Evolutionary conservation across 92 coral and sea anemone species (phyloP), one percentile per base, ranked within the genome.

Genomic region (Montipora capitata): DNA sequence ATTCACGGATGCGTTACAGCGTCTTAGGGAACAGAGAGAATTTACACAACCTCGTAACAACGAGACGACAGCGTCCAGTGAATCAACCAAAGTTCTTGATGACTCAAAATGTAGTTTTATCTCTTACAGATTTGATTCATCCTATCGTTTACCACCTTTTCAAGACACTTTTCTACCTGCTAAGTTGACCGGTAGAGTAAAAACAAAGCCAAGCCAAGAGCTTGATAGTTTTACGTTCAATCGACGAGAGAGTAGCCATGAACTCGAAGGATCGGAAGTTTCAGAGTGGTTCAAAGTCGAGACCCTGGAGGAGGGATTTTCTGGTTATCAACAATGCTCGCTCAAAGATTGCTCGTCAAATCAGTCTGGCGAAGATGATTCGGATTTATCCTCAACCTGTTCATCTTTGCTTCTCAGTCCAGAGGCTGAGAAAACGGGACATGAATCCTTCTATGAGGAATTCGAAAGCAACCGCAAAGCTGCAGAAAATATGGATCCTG

Each of bases 1-100:
- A 11, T 95, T 95, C 86, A 95, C 98, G 7, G 98, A 95, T 56
- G 96, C 98, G 0, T 80, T 95, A 74, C 91, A 86, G 39, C 90
- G 90, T 13, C 83, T 93, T 81, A 92, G 92, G 74, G 96, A 95
- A 77, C 91, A 92, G 44, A 92, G 85, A 16, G 80, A 73, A 57
- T 52, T 75, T 27, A 27, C 41, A n/a, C 88, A 61, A 49, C 76
- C 58, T 66, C 83, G 61, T 52, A 88, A 85, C 58, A 45, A 44
- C 10, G 62, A 62, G 59, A 83, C 80, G 58, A 84, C 77, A 6
- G 17, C 88, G 59, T 11, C 58, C 7, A 77, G 74, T 7, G 86
- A 89, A 41, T 70, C 75, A 44, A 45, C 40, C 51, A 73, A 73
- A 72, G 84, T 57, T 7, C 68, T 76, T 62, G 86, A 87, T 49